A percentile compares a stretch with the other conserved stretches of the same genome.
phyloP scores from a whole-genome alignment of 2,797 vertebrate genomes.

The Rhabdomys pumilio region DNA sequence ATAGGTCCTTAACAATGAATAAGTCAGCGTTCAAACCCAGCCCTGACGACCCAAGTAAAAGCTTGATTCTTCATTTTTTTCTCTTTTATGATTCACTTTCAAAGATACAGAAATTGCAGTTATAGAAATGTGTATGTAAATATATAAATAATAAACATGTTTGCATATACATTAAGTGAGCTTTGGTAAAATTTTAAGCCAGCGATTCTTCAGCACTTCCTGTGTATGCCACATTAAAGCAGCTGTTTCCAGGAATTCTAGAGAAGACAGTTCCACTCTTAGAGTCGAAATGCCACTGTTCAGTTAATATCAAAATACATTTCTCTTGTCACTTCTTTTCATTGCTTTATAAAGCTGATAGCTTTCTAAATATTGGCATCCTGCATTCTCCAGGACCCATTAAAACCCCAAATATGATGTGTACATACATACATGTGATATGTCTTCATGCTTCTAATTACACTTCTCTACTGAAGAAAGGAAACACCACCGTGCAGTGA shows the following conservation, averaged over 20 bases:
- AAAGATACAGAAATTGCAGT: conserved; percentile 47
- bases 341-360: background rate
- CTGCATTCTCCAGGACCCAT: background rate
- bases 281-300: conserved; percentile 3
- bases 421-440: background rate
- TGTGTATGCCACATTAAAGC: conserved; percentile 67
- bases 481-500: conserved; percentile 65
- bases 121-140: conserved; percentile 42
- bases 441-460: conserved; percentile 47
- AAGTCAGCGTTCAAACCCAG: background rate
- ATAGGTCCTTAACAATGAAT: background rate
- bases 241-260: conserved; percentile 77
- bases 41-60: conserved; percentile 13
- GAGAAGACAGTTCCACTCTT: conserved; percentile 62
- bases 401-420: background rate
- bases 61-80: background rate
- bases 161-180: conserved; percentile 3
- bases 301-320: conserved; percentile 15
- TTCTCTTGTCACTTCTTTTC: conserved; percentile 41
- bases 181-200: conserved; percentile 65
- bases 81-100: conserved; percentile 53
- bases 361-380: conserved; percentile 55
- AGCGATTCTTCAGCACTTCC: conserved; percentile 74
- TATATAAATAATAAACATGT: background rate
- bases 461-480: conserved; percentile 8